Evolutionary conservation across 1,140 invertebrate genomes (phyloP), one percentile per base, ranked within the genome.

Genomic region (Geopemphigus sp.): DNA sequence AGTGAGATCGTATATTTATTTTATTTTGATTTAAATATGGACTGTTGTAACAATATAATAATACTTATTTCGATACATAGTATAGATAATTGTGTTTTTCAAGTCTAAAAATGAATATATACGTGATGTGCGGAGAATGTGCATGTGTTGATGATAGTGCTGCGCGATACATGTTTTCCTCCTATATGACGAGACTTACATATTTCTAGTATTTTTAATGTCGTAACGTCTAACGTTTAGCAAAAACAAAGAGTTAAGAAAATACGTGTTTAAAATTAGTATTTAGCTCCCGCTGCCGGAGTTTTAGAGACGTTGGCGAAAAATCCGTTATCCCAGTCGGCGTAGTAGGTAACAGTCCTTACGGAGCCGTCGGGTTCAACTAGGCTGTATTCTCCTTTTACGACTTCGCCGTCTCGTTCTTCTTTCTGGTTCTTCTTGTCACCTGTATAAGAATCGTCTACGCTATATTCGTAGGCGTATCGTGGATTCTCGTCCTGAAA

Each of bases 341-440:
- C 91, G 64, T 91, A 89, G 85, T 93, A 94, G 85, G 92, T 89
- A 26, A 93, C 92, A 1, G 90, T 92, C 81, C 92, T 88, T 70
- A 91, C 89, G 78, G 91, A 91, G 78, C 92, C 92, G 85, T 93
- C 92, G 54, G 92, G 91, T 84, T 93, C 92, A 81, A 91, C 91
- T 82, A 93, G 85, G 11, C 90, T 91, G 85, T 93, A 93, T 83
- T 92, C 90, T 82, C 92, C 92, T 59, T 88, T 88, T 5, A 91
- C 88, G 82, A 86, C 87, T 82, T 86, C 88, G 83, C 88, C 88
- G 74, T 89, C 87, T 61, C 90, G 87, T n/a, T 87, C 86, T 84
- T 91, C 90, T 84, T 88, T 89, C 68, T 90, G 90, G 45, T 87
- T 87, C 83, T 91, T 91, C 0, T 89, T 85, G 82, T 91, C 90